Evolutionary conservation across 2,888 invertebrate genomes (phyloP), one percentile per base, ranked within the genome.

Genomic region (Dasysyrphus tricinctus): DNA sequence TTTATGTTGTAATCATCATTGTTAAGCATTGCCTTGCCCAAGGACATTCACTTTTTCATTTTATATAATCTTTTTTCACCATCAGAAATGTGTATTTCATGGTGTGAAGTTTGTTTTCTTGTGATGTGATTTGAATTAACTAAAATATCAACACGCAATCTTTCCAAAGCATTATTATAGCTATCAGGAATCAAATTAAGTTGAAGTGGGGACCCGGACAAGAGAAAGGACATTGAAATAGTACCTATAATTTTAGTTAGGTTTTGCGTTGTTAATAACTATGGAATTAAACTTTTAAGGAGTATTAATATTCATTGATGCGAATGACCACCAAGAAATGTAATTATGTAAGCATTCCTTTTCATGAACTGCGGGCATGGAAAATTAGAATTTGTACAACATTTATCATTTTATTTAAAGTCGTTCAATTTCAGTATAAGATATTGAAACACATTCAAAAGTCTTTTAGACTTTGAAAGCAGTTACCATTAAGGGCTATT

Each of bases 71-170:
- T 49, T 65, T 1, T 9, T 54, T 51, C 42, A 34, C 54, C 61
- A 59, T 57, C 49, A 37, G 14, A 4, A 3, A 24, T 14, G 14
- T 14, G 19, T 49, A 29, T 47, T 29, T 57, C 14, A n/a, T 56
- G 24, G 57, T 65, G 39, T 19, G 42, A 51, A 67, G 47, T 42
- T 39, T 34, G 11, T 37, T 29, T 65, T 49, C 19, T 67, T 16
- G 32, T 65, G 73, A 80, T 47, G 47, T 73, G 59, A 70, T 70
- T 77, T 70, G 59, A 24, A 24, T 24, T 11, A 19, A 44, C 51
- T 24, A 24, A 77, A 77, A 72, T 63, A 9, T 54, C 44, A 34
- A 54, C 78, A 78, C 70, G 78, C 61, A 42, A 78, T 9, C 32
- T 42, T 19, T 51, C 5, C 1, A 47, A 65, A n/a, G 29, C 12